Percentiles rank a stretch among this genome's conserved stretches.
These are phyloP conservation scores for Trichoplusia ni DNA, from an alignment of 1,140 invertebrate species.

Conservation along the genomic window DNA sequence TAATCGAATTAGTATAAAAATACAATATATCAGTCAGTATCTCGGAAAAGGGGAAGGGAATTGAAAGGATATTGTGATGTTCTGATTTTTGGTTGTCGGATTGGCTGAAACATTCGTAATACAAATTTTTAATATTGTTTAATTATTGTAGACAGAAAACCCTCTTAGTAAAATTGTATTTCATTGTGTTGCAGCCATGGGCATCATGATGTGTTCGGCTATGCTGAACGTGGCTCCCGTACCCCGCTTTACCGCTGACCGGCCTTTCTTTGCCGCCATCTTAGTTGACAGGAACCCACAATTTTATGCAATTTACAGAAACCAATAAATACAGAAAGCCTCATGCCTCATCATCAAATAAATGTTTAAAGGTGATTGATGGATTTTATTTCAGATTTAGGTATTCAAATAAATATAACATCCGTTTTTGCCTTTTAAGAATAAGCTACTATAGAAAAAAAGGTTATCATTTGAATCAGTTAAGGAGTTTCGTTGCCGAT, in stretches of 20 bases:
- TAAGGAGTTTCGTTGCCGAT: too few species aligned
- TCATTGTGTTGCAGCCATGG: constrained; percentile 36
- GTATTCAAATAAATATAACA: too few species aligned
- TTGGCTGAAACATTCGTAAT: too few species aligned
- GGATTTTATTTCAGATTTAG: too few species aligned
- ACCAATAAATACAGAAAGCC: not conserved
- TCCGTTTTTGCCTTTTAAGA: too few species aligned
- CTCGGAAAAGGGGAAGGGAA: too few species aligned
- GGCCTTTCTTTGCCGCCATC: constrained; percentile 36
- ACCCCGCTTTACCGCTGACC: constrained; percentile 32
- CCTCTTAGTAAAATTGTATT: not conserved
- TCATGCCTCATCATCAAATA: not conserved
- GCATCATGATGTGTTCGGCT: constrained; percentile 28
- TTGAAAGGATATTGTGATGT: too few species aligned
- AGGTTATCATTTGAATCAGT: too few species aligned
- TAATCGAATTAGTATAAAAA: too few species aligned
- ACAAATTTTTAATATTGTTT: not conserved
- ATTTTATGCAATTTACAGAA: constrained; percentile 29
- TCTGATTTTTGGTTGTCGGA: too few species aligned
- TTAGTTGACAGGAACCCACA: not conserved
- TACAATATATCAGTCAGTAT: too few species aligned
- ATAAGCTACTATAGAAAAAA: too few species aligned
- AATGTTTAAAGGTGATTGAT: not conserved
- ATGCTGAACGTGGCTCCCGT: constrained; percentile 24
- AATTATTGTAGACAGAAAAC: not conserved